Evolutionary conservation across 2,888 invertebrate genomes (phyloP).

Genomic region (Drosophila barbarae): DNA sequence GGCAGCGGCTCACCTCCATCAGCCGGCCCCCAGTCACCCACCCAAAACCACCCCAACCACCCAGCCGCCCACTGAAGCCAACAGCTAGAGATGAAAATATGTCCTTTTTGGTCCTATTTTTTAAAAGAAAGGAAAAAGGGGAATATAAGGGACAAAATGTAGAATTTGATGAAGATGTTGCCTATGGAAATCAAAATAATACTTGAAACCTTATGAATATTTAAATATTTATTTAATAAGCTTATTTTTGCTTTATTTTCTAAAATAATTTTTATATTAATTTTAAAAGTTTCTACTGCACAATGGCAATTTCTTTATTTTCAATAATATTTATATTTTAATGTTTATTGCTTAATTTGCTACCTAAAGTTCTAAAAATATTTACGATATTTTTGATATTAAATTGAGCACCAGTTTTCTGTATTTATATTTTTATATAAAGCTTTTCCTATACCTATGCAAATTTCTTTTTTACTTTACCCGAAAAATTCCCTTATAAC

Average conservation of each 20-base stretch:
- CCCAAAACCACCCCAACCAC: neutral
- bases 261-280: too few relatives aligned
- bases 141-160: neutral
- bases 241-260: accelerated
- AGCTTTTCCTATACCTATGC: neutral
- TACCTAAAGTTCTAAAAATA: neutral
- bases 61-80: slow-evolving; percentile 13
- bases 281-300: too few relatives aligned
- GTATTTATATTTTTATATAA: neutral
- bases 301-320: too few relatives aligned
- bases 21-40: neutral
- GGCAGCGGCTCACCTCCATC: slow-evolving; percentile 34
- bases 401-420: neutral
- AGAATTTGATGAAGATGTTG: neutral
- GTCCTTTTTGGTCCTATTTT: neutral
- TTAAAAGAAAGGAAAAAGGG: neutral
- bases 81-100: slow-evolving; percentile 10
- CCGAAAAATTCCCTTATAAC: neutral
- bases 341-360: neutral
- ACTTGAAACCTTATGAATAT: neutral
- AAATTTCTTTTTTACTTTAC: neutral
- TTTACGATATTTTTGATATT: neutral
- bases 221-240: neutral
- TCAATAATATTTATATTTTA: neutral
- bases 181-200: too few relatives aligned